Percentiles rank a stretch among this genome's conserved stretches.
These are phyloP conservation scores for Papilio machaon DNA, from an alignment of 1,140 invertebrate genomes.

Conservation along the genomic window DNA sequence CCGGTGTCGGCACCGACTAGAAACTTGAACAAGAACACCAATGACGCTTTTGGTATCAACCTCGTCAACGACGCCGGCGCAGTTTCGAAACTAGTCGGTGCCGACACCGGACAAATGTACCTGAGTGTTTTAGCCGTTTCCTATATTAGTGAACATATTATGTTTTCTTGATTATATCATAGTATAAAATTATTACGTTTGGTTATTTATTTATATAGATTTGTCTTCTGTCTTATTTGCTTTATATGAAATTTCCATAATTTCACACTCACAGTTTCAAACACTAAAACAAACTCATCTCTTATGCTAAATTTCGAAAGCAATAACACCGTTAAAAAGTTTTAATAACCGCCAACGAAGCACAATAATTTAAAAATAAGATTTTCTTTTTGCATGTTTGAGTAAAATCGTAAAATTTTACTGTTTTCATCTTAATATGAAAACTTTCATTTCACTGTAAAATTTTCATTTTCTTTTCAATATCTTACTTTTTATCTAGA, in stretches of 20 bases:
- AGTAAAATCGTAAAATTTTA: constrained; percentile 19
- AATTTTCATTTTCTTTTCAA: constrained; percentile 19
- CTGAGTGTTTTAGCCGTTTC: no score
- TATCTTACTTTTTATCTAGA: constrained; percentile 16
- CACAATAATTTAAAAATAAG: constrained; percentile 18
- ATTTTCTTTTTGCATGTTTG: constrained; percentile 23
- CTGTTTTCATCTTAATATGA: constrained; percentile 2
- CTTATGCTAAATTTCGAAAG: neutral
- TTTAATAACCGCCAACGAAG: constrained; percentile 4
- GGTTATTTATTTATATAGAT: no score
- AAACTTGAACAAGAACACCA: no score
- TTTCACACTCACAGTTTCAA: neutral
- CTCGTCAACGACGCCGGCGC: no score
- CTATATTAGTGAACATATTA: no score
- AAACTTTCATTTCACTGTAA: constrained; percentile 19
- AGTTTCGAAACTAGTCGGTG: no score
- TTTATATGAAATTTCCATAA: no score
- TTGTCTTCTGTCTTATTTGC: neutral
- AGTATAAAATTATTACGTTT: no score
- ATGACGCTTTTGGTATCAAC: no score
- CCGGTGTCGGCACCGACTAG: no score
- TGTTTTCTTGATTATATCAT: no score
- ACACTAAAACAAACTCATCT: constrained; percentile 2
- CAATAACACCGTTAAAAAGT: constrained; percentile 13
- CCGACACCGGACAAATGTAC: no score